Base-by-base conservation (phyloP, 2,888 invertebrate genomes). In the Sarcophaga rosellei region DNA sequence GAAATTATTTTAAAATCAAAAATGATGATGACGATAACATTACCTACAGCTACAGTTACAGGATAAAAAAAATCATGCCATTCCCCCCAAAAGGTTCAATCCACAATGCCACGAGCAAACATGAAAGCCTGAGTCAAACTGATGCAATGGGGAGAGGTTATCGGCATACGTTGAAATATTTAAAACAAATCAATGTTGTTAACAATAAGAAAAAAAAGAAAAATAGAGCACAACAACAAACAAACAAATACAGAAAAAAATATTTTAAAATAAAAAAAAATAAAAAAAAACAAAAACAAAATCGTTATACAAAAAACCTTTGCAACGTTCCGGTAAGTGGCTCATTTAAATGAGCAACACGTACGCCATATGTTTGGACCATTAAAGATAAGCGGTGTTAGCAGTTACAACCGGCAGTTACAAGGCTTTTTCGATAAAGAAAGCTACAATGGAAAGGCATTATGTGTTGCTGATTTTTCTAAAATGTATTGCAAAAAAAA, bases 311-410 rank as follows among this genome's bases (percentile, higher is more conserved):
- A 10, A 47, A 47, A 47, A 35, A 35, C 6, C 2, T 8, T 35
- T 47, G 3, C 59, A 47, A 68, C 61, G 75, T 73, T 69, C 73
- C 81, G 59, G 62, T 86, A 88, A 88, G 88, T 88, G 84, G 87
- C 88, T 88, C 88, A 89, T 89, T 89, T 88, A 86, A 87, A 88
- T 88, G 86, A 88, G 87, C 87, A 85, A 89, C 89, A 89, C 89
- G 89, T 88, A 89, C 88, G 44, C 72, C 87, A 88, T 88, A 88
- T 88, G 88, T 86, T 88, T 88, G 87, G 77, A 77, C 86, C 79
- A 88, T 87, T 85, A 79, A 59, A 87, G 88, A 88, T 88, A 88
- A 88, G 86, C 84, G 61, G 45, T 53, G 25, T 62, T 68, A 68
- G 61, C 47, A 35, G 72, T 10, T 35, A 35, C 35, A 35, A 35